These are phyloP conservation scores for Drosophila neutralis DNA, from an alignment of 2,888 invertebrate species.

Conservation along the genomic window DNA sequence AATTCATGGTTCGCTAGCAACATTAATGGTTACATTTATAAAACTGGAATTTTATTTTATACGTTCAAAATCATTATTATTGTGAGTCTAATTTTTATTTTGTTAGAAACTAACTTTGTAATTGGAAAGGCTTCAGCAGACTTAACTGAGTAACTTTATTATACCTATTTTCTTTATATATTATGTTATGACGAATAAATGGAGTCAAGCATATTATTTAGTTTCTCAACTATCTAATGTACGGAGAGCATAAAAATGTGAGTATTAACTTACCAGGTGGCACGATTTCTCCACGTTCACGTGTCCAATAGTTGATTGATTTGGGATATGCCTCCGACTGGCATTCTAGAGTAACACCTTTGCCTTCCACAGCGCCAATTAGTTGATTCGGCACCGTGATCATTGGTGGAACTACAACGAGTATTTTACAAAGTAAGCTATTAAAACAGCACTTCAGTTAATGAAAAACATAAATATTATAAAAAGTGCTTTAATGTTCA, in stretches of 20 bases:
- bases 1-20: background rate
- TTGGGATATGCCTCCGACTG: constrained; percentile 94
- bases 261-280: constrained; percentile 88
- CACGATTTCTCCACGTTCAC: constrained; percentile 90
- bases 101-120: background rate
- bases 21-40: background rate
- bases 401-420: constrained; percentile 91
- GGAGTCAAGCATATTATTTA: background rate
- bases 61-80: background rate
- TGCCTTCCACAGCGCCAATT: constrained; percentile 91
- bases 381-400: constrained; percentile 93
- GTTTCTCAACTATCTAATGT: background rate
- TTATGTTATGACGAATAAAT: background rate
- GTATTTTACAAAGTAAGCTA: too few species aligned
- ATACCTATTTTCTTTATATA: background rate
- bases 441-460: background rate
- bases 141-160: background rate
- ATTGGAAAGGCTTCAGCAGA: background rate
- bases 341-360: constrained; percentile 91
- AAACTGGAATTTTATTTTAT: background rate
- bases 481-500: background rate
- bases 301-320: constrained; percentile 93
- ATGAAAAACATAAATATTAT: background rate
- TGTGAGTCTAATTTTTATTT: background rate
- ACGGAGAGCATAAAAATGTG: background rate